Evolutionary conservation across 2,888 invertebrate species (phyloP).

Genomic region (Philopedon plagiatum): DNA sequence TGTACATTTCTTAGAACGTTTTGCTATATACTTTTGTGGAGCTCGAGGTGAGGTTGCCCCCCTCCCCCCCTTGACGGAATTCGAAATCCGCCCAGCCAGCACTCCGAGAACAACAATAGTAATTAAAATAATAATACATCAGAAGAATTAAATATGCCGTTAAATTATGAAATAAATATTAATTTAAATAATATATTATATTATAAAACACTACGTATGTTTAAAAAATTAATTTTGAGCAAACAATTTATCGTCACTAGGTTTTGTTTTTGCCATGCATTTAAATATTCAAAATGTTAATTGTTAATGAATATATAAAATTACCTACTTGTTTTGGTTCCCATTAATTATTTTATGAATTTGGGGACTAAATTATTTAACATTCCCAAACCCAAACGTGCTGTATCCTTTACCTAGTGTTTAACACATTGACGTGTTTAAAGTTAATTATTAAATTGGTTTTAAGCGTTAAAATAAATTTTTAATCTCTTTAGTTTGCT

Average conservation of each 20-base stretch:
- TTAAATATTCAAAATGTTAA: slow-evolving; percentile 35
- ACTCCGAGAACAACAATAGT: too few species aligned
- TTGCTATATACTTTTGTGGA: too few species aligned
- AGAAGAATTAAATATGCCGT: too few species aligned
- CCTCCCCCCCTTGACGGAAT: too few species aligned
- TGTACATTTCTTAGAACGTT: too few species aligned
- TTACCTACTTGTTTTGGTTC: slow-evolving; percentile 27
- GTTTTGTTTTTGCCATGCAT: slow-evolving; percentile 8
- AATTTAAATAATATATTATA: background rate
- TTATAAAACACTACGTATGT: background rate
- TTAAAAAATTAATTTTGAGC: slow-evolving; percentile 5
- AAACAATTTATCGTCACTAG: background rate
- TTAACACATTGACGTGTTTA: background rate
- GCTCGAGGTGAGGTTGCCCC: too few species aligned
- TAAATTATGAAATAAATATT: background rate
- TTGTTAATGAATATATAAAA: slow-evolving; percentile 36
- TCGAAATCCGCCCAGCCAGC: too few species aligned
- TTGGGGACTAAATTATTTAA: slow-evolving; percentile 28
- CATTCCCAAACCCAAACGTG: background rate
- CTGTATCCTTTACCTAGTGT: background rate
- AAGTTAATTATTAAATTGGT: background rate
- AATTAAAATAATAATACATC: too few species aligned
- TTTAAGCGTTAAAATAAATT: background rate
- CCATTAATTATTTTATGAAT: slow-evolving; percentile 29
- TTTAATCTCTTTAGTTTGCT: too few species aligned